Percentiles rank a stretch among this genome's conserved stretches.
Conservation (phyloP, 2,113 vertebrate species). For the Hepsetus odoe region DNA sequence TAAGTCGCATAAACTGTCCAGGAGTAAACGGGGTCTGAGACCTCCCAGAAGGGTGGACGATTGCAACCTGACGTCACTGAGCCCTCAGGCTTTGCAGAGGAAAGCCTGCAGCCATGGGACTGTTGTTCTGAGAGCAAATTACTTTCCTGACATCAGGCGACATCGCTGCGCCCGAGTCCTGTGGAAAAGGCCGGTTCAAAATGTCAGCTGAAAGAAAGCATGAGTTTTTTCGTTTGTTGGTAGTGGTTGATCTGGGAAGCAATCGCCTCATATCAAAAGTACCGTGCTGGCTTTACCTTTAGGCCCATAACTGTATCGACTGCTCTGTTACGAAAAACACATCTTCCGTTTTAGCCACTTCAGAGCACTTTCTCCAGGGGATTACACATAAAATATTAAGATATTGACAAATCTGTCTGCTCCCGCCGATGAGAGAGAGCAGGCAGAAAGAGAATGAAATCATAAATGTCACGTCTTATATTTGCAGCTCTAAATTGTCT, state of each 20-base stretch:
- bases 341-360: neutral
- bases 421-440: neutral
- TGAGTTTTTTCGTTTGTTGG: neutral
- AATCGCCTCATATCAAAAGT: neutral
- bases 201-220: neutral
- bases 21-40: no score
- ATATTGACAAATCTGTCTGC: constrained; percentile 19
- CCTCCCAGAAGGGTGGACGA: neutral
- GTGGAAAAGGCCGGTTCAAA: neutral
- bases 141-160: neutral
- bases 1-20: no score
- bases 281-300: neutral
- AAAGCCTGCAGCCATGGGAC: neutral
- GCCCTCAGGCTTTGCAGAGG: neutral
- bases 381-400: constrained; percentile 8
- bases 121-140: neutral
- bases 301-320: neutral
- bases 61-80: neutral
- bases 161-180: neutral
- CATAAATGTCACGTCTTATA: constrained; percentile 8
- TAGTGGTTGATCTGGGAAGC: neutral
- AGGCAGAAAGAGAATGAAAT: neutral
- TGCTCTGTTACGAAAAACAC: neutral
- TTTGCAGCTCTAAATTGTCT: neutral
- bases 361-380: neutral